Conservation (phyloP, 2,888 invertebrate genomes). For the Atrina japonica region DNA sequence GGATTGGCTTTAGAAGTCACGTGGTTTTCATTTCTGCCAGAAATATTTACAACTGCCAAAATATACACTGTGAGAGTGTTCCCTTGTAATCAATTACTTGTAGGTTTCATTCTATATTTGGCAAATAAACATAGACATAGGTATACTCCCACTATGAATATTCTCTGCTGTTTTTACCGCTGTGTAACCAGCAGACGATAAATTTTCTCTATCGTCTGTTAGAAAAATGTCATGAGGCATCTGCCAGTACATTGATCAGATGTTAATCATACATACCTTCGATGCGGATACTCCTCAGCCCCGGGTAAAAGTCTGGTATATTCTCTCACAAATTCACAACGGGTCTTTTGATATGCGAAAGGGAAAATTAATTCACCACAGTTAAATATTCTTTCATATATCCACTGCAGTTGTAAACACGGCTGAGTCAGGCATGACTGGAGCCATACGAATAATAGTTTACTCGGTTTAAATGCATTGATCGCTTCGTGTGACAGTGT, state of each 20-base stretch:
- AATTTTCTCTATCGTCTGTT: not conserved
- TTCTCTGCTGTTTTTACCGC: not conserved
- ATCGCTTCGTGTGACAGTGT: too few relatives aligned
- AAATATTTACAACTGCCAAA: constrained; percentile 17
- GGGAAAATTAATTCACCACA: constrained; percentile 15
- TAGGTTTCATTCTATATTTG: constrained; percentile 15
- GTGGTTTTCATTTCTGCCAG: constrained; percentile 18
- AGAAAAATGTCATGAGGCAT: constrained; percentile 14
- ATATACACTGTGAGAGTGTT: constrained; percentile 15
- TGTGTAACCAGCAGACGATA: not conserved
- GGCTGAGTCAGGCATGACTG: constrained; percentile 21
- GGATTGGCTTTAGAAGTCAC: constrained; percentile 46
- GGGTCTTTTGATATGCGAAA: constrained; percentile 17
- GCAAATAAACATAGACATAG: constrained; percentile 1
- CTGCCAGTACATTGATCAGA: constrained; percentile 27
- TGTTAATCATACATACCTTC: constrained; percentile 28
- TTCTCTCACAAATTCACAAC: constrained; percentile 17
- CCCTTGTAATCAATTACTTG: constrained; percentile 7
- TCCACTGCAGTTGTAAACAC: constrained; percentile 9
- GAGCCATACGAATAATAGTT: constrained; percentile 7
- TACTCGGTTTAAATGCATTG: too few relatives aligned
- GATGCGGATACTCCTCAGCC: constrained; percentile 20
- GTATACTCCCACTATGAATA: constrained; percentile 33
- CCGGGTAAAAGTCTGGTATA: not conserved
- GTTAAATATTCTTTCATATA: constrained; percentile 8